Base-by-base conservation (phyloP, 2,888 invertebrate genomes). In the Pycnomerus fuliginosus region DNA sequence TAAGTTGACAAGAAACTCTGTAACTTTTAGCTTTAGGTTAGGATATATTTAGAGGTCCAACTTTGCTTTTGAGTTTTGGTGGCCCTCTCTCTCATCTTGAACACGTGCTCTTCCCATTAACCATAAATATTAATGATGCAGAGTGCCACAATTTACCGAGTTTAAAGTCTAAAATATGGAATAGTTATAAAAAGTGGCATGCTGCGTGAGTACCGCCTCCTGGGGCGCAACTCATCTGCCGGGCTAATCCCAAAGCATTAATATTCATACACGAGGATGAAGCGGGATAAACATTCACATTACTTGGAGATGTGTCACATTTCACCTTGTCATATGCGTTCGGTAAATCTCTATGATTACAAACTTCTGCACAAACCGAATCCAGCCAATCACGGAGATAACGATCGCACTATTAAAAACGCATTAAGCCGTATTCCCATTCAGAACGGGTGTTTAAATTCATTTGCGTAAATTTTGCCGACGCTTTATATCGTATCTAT, bases 191-290 rank as follows among this genome's bases (percentile, higher is more conserved):
- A 57, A 55, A 55, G 55, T 52, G 56, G 54, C 54, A 50, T 50
- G 50, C 43, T 49, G 52, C 56, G 54, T 52, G 46, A 44, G 44
- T 52, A 50, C 44, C 46, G 48, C 53, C 50, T 52, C 56, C 45
- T 47, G 53, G 56, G 53, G 52, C 52, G 60, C 57, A 60, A 57
- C 61, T 63, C 63, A 62, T 63, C 61, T 58, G 56, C 55, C 50
- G 14, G 48, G 55, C 56, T 67, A 65, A 65, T 65, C 65, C 63
- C 53, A 48, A 46, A 48, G 55, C 64, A 65, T 67, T 67, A 67
- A 65, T 65, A 67, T 67, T 67, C 67, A 67, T 67, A 65, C 58
- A 50, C 52, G 53, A 48, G 62, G 56, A 60, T 60, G 57, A 59
- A 37, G 44, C 44, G 39, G 58, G 55, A 57, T 60, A 60, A 62